A percentile compares a stretch with the other conserved stretches of the same genome.
phyloP scores from a whole-genome alignment of 2,113 vertebrate species.

The Bujurquina vittata region DNA sequence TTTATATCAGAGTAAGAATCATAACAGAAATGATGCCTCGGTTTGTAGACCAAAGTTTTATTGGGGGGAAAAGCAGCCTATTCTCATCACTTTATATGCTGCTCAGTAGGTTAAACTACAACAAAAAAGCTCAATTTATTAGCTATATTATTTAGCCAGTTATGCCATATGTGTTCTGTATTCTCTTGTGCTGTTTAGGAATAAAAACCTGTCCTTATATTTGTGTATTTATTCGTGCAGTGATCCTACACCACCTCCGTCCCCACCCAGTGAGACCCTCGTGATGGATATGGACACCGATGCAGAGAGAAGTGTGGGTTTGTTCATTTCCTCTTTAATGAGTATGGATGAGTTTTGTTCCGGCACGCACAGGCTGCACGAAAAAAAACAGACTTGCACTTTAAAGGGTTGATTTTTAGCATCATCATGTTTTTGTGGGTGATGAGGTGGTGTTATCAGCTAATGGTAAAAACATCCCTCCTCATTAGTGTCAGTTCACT shows the following conservation, averaged over 20 bases:
- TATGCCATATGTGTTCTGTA: no score
- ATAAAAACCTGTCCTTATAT: background rate
- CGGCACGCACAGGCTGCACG: background rate
- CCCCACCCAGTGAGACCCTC: slow-evolving; percentile 17
- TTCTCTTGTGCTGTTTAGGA: no score
- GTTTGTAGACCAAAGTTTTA: no score
- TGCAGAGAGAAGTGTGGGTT: background rate
- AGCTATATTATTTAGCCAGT: no score
- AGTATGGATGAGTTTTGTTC: background rate
- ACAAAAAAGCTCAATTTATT: no score
- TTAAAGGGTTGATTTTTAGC: background rate
- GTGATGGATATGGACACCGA: background rate
- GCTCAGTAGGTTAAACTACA: no score
- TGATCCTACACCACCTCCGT: slow-evolving; percentile 31
- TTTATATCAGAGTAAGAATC: slow-evolving; percentile 16
- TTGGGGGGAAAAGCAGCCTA: no score
- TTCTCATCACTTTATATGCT: no score
- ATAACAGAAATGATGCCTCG: background rate
- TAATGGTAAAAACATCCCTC: no score
- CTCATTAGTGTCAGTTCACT: background rate
- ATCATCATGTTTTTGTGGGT: background rate
- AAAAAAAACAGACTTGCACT: background rate
- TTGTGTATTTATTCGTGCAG: background rate
- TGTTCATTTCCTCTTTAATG: background rate
- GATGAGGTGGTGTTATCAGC: background rate